phyloP scores from a whole-genome alignment of 2,888 invertebrate species.

The Colostygia pectinataria region DNA sequence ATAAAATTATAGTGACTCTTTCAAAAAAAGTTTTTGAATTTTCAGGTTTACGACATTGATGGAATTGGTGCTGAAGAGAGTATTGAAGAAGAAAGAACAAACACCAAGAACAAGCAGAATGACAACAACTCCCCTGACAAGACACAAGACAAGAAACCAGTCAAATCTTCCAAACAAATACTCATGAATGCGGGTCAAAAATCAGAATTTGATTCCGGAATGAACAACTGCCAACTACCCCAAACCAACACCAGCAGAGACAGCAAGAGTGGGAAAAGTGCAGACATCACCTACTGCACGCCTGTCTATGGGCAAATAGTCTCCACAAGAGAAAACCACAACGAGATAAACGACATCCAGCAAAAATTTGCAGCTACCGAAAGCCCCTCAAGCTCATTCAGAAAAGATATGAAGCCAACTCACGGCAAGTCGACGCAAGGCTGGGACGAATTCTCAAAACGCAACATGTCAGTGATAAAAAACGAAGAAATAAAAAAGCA shows the following conservation, averaged over 20 bases:
- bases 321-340: conserved; percentile 74
- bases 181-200: conserved; percentile 76
- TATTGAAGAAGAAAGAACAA: conserved; percentile 61
- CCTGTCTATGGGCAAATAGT: conserved; percentile 78
- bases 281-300: conserved; percentile 74
- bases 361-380: conserved; percentile 68
- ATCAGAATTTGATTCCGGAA: conserved; percentile 77
- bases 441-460: conserved; percentile 74
- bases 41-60: conserved; percentile 78
- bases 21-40: conserved; percentile 7
- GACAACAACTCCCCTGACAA: conserved; percentile 54
- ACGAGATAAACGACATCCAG: conserved; percentile 77
- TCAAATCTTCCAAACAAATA: conserved; percentile 77
- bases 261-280: conserved; percentile 52
- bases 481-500: conserved; percentile 58
- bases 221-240: conserved; percentile 74
- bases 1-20: background rate
- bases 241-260: conserved; percentile 56
- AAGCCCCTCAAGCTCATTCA: conserved; percentile 72
- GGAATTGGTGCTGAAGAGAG: conserved; percentile 71
- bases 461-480: conserved; percentile 67
- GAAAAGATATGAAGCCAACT: conserved; percentile 66
- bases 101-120: conserved; percentile 45
- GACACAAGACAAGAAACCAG: conserved; percentile 50
- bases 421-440: conserved; percentile 64